These are phyloP conservation scores for Pedionomus torquatus DNA, from an alignment of 2,113 vertebrate genomes.

Conservation along the genomic window DNA sequence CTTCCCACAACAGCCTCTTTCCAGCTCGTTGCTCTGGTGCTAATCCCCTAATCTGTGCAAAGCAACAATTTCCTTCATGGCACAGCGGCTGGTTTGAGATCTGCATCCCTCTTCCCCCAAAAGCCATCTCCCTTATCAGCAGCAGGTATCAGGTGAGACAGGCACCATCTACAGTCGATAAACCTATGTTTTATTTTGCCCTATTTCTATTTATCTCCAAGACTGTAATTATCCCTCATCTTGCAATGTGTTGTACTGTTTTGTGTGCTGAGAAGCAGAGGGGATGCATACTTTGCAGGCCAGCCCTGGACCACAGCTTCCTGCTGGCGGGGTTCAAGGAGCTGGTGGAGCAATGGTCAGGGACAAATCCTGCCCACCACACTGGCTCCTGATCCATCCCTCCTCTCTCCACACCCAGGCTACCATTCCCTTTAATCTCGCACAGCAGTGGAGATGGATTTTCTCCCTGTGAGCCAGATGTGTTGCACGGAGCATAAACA, in stretches of 20 bases:
- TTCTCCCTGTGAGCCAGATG: slow-evolving; percentile 65
- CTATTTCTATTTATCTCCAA: slow-evolving; percentile 39
- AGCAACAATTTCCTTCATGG: slow-evolving; percentile 45
- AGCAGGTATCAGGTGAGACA: slow-evolving; percentile 50
- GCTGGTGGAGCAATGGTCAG: rapidly evolving
- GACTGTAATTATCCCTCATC: slow-evolving; percentile 4
- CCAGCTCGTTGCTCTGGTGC: slow-evolving; percentile 9
- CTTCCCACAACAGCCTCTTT: slow-evolving; percentile 27
- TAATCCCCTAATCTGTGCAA: slow-evolving; percentile 66
- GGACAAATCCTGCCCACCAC: not conserved
- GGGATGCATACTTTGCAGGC: not conserved
- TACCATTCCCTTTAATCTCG: not conserved
- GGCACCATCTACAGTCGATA: slow-evolving; percentile 37
- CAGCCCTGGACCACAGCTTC: not conserved
- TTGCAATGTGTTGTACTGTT: rapidly evolving
- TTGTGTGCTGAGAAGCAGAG: rapidly evolving
- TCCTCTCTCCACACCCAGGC: not conserved
- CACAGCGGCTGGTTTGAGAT: not conserved
- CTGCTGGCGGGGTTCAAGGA: rapidly evolving
- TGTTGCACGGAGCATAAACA: slow-evolving; percentile 56
- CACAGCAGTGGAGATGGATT: not conserved
- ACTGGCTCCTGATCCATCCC: not conserved
- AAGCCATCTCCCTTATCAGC: slow-evolving; percentile 28
- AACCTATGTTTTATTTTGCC: slow-evolving; percentile 43
- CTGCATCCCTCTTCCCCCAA: not conserved